phyloP scores from a whole-genome alignment of 2,888 invertebrate species.

The Hydrotaea diabolus region DNA sequence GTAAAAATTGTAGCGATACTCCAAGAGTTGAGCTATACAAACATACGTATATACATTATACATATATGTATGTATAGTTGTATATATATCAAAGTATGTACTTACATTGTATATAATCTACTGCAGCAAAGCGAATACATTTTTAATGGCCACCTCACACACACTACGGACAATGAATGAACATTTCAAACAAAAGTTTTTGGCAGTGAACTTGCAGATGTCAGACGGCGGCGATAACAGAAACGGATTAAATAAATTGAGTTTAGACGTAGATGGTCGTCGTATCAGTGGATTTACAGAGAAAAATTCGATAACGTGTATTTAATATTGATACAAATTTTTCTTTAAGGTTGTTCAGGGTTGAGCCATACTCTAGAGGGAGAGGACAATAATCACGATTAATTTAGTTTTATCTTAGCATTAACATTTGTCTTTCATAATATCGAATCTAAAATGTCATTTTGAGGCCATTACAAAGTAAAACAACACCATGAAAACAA shows the following conservation, averaged over 20 bases:
- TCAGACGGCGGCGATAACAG: conserved; percentile 34
- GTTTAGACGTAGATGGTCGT: not conserved
- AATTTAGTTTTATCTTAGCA: too few species aligned
- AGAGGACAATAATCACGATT: not conserved
- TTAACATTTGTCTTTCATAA: too few species aligned
- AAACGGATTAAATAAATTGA: conserved; percentile 32
- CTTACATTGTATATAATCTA: too few species aligned
- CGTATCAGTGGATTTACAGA: not conserved
- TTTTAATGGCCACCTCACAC: conserved; percentile 40
- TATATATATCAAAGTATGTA: too few species aligned
- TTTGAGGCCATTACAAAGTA: too few species aligned
- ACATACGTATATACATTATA: not conserved
- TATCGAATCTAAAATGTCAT: too few species aligned
- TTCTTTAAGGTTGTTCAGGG: too few species aligned
- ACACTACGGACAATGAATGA: not conserved
- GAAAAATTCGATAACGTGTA: not conserved
- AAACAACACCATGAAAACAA: too few species aligned
- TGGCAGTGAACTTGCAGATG: conserved; percentile 55
- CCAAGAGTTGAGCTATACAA: not conserved
- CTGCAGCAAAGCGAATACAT: conserved; percentile 6
- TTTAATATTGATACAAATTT: not conserved
- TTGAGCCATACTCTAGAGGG: not conserved
- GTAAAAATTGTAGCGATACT: conserved; percentile 2
- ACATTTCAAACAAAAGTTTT: conserved; percentile 16
- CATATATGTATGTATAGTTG: not conserved